These are phyloP conservation scores for Plectrocnemia conspersa DNA, from an alignment of 1,140 invertebrate species.

Conservation along the genomic window DNA sequence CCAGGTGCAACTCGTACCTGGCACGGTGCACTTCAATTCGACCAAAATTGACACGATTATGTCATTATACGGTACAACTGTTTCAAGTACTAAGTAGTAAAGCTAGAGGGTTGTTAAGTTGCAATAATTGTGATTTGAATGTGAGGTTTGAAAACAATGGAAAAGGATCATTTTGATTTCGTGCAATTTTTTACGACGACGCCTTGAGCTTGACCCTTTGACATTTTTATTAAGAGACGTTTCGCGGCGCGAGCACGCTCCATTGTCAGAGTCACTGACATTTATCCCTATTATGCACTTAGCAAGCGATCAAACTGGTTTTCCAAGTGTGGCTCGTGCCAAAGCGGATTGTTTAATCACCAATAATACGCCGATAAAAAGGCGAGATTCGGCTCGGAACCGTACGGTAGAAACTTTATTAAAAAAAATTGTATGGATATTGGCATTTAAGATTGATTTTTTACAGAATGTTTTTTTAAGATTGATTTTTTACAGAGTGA, in stretches of 20 bases:
- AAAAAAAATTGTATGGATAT: too few species aligned
- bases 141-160: too few species aligned
- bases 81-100: not conserved
- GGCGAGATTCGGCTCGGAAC: not conserved
- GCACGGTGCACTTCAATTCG: slow-evolving; percentile 4
- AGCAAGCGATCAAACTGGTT: slow-evolving; percentile 19
- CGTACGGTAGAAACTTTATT: too few species aligned
- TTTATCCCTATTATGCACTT: slow-evolving; percentile 27
- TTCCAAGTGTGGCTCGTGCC: slow-evolving; percentile 27
- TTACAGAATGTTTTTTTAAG: too few species aligned
- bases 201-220: slow-evolving; percentile 8
- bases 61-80: too few species aligned
- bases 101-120: slow-evolving; percentile 7
- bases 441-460: too few species aligned
- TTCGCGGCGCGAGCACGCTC: not conserved
- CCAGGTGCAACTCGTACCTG: slow-evolving; percentile 9
- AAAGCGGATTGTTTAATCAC: slow-evolving; percentile 11
- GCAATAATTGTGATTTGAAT: too few species aligned
- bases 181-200: not conserved
- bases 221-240: slow-evolving; percentile 23
- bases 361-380: not conserved
- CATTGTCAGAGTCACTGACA: slow-evolving; percentile 27
- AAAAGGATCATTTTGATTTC: too few species aligned
- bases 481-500: too few species aligned
- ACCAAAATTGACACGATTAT: slow-evolving; percentile 11